These are phyloP conservation scores for Catocala nupta DNA, from an alignment of 2,888 invertebrate species.

Conservation along the genomic window DNA sequence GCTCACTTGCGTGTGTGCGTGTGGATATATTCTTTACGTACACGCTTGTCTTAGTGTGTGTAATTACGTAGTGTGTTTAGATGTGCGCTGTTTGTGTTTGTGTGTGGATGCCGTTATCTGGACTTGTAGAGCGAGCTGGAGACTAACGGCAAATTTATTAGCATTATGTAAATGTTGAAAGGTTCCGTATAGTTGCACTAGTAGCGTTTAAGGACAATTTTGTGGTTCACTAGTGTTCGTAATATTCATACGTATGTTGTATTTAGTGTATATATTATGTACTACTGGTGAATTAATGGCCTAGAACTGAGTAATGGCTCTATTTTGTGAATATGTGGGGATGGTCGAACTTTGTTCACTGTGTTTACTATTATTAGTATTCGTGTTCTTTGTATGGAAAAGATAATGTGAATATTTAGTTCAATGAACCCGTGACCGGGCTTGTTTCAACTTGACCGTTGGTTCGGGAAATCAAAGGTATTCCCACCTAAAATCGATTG, in stretches of 20 bases:
- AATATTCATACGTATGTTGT: slow-evolving; percentile 3
- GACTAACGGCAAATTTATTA: slow-evolving; percentile 29
- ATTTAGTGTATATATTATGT: neutral
- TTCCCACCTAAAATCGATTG: too few species aligned
- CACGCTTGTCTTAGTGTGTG: neutral
- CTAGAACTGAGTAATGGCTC: neutral
- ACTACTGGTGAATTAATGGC: neutral
- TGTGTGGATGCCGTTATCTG: slow-evolving; percentile 5
- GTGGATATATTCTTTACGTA: neutral
- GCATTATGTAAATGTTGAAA: slow-evolving; percentile 28
- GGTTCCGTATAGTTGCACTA: slow-evolving; percentile 8
- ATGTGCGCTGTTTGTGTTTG: neutral
- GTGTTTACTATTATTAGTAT: neutral
- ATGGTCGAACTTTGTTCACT: neutral
- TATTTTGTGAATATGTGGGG: neutral
- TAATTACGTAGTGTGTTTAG: neutral
- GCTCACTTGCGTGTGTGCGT: too few species aligned
- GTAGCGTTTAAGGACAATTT: slow-evolving; percentile 1
- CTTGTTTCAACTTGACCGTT: too few species aligned
- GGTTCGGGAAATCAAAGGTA: too few species aligned
- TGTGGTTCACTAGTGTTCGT: slow-evolving; percentile 1
- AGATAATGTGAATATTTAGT: neutral
- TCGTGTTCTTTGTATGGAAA: neutral
- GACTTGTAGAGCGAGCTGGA: slow-evolving; percentile 1
- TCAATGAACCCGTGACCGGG: too few species aligned